Percentiles rank a stretch among this genome's conserved stretches.
phyloP scores from a whole-genome alignment of 2,113 vertebrate genomes.

The Haplotaxodon microlepis region DNA sequence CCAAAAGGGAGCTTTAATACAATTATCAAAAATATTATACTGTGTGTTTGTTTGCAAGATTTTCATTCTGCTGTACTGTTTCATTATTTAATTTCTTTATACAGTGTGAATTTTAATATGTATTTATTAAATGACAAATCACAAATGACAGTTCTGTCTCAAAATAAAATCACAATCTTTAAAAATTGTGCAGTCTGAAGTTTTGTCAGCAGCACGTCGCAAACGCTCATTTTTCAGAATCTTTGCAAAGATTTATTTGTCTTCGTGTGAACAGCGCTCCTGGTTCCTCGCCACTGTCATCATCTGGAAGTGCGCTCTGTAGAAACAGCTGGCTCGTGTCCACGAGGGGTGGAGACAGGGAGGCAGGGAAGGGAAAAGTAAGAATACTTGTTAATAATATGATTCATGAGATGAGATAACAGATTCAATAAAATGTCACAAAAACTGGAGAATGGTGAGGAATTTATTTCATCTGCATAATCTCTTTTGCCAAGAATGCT shows the following conservation, averaged over 20 bases:
- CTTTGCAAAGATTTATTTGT: constrained; percentile 15
- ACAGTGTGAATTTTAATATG: constrained; percentile 37
- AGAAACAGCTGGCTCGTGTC: constrained; percentile 40
- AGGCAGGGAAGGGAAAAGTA: constrained; percentile 8
- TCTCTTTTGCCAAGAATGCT: neutral
- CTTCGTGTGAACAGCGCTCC: neutral
- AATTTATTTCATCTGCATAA: neutral
- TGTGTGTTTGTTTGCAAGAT: neutral
- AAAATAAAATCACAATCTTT: constrained; percentile 15
- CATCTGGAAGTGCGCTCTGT: constrained; percentile 13
- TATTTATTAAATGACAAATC: constrained; percentile 47
- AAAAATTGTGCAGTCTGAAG: neutral
- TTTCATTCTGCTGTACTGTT: constrained; percentile 6
- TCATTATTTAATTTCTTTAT: neutral
- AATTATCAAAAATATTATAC: neutral
- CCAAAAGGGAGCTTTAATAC: neutral
- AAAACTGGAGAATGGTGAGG: neutral
- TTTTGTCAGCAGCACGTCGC: neutral
- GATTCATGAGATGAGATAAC: neutral
- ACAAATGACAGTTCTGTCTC: neutral
- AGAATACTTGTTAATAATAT: constrained; percentile 23
- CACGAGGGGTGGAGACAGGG: neutral
- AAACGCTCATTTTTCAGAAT: neutral
- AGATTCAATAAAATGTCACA: neutral
- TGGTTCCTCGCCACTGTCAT: constrained; percentile 8